Base-by-base conservation (phyloP, 2,113 vertebrate species). In the Mystacornis crossleyi region DNA sequence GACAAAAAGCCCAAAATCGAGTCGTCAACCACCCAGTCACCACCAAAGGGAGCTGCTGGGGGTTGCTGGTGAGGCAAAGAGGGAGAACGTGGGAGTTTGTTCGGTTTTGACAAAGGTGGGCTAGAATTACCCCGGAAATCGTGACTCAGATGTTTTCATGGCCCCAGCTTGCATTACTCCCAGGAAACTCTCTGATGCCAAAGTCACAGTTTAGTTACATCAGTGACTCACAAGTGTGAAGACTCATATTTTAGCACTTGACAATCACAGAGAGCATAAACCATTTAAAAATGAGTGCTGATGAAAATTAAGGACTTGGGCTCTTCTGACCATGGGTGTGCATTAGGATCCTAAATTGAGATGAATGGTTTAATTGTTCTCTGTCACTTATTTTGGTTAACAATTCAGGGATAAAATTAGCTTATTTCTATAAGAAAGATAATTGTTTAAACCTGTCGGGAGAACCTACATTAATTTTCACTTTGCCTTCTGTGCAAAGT, bases 191-290 rank as follows among this genome's bases (percentile, higher is more conserved):
- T 99, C 98, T 97, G 98, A 98, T 98, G 97, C 97, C 97, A 90
- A 98, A 99, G 98, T 98, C 98, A 98, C 98, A 98, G 98, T 98
- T 98, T 99, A 98, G 98, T 99, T 99, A 99, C 98, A 98, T 98
- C 89, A 97, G 98, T 99, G 99, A 99, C 98, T 99, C 99, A 99
- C 98, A 99, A 98, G 99, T 99, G 99, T 98, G 99, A 99, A 99
- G 96, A 98, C 98, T 99, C 97, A 98, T 99, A 98, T 99, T 99
- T 99, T 99, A 99, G 98, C 99, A 99, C 99, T 98, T 99, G 98
- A 96, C 97, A 98, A 98, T 97, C 98, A 97, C 93, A 98, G 92
- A 90, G 97, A 97, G 97, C 97, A 98, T 98, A 98, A 99, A 98
- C 97, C 97, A 98, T 96, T 97, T 97, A 91, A 98, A 98, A 98